Conservation (phyloP, 1,140 invertebrate species). For the Psilanteris sp. region DNA sequence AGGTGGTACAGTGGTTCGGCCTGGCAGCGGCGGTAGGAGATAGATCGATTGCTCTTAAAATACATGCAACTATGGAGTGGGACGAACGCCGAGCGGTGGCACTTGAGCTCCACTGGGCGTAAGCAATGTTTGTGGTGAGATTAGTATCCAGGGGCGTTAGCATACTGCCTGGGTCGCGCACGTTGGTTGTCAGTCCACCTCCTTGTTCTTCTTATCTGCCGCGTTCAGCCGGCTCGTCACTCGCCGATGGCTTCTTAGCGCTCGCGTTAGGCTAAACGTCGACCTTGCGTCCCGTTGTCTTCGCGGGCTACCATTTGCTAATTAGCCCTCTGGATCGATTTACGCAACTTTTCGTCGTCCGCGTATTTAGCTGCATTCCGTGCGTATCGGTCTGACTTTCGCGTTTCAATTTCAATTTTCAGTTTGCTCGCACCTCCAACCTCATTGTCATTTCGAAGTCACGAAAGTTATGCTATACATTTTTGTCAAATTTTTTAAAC, state of each 20-base stretch:
- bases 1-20: slow-evolving; percentile 12
- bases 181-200: slow-evolving; percentile 73
- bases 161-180: slow-evolving; percentile 74
- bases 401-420: too few species aligned
- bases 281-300: slow-evolving; percentile 73
- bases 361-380: too few species aligned
- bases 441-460: too few species aligned
- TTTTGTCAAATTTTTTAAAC: too few species aligned
- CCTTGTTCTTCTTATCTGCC: slow-evolving; percentile 5
- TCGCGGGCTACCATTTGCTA: slow-evolving; percentile 65
- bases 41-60: slow-evolving; percentile 61
- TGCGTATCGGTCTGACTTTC: too few species aligned
- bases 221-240: slow-evolving; percentile 16
- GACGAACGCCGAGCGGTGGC: slow-evolving; percentile 20
- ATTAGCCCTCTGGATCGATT: too few species aligned
- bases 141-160: slow-evolving; percentile 74
- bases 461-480: too few species aligned
- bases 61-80: slow-evolving; percentile 16
- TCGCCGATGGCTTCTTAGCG: slow-evolving; percentile 23
- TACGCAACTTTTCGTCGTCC: too few species aligned
- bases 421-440: too few species aligned
- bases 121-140: slow-evolving; percentile 77
- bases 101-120: slow-evolving; percentile 70
- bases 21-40: slow-evolving; percentile 12
- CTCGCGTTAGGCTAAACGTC: slow-evolving; percentile 28